Conservation (phyloP, 2,113 vertebrate genomes). For the Gorsachius goisagi region DNA sequence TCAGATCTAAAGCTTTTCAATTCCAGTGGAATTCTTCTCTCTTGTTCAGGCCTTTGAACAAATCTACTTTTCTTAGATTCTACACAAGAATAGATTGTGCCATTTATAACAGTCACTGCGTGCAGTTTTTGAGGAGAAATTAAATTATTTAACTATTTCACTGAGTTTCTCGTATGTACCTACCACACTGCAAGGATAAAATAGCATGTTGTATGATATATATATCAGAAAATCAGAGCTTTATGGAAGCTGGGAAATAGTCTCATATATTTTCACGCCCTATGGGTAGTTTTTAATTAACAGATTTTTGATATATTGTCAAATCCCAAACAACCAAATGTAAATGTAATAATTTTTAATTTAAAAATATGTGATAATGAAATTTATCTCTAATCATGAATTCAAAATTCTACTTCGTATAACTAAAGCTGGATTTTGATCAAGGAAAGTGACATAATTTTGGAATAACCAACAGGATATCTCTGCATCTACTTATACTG, state of each 20-base stretch:
- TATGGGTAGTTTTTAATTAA: neutral
- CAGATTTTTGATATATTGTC: neutral
- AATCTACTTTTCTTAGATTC: neutral
- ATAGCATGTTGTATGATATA: neutral
- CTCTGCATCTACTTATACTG: neutral
- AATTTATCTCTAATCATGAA: neutral
- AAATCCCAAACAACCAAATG: neutral
- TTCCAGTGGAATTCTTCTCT: neutral
- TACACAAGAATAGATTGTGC: neutral
- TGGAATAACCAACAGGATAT: neutral
- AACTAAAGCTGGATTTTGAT: neutral
- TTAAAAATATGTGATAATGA: neutral
- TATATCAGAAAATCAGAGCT: neutral
- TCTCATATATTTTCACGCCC: neutral
- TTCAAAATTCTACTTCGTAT: neutral
- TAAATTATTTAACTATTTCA: slow-evolving; percentile 15
- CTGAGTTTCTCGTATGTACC: neutral
- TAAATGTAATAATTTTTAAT: neutral
- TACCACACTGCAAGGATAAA: neutral
- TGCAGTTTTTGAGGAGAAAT: neutral
- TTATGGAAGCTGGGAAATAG: neutral
- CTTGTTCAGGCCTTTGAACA: neutral
- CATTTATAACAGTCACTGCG: neutral
- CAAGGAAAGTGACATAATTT: neutral
- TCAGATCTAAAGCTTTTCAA: neutral